A percentile compares a stretch with the other conserved stretches of the same genome.
Evolutionary conservation across 2,113 vertebrate species (phyloP).

Genomic region (Paedocypris sp.): DNA sequence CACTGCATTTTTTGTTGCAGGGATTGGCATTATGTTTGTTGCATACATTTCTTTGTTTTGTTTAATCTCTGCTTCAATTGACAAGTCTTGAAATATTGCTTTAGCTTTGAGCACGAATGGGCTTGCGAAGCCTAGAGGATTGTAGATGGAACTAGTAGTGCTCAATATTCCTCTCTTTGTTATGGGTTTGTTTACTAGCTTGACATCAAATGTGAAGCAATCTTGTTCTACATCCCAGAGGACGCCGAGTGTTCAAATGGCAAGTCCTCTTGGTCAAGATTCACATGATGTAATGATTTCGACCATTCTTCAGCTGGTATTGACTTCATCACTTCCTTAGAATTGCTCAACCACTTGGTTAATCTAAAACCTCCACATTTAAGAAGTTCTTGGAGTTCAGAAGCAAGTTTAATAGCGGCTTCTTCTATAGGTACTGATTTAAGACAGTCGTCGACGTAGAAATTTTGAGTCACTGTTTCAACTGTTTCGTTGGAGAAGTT

Average conservation of each 20-base stretch:
- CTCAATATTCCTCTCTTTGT: not conserved
- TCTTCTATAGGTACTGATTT: not conserved
- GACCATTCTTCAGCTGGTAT: not conserved
- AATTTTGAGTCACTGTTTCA: not conserved
- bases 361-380: not conserved
- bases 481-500: not conserved
- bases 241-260: not conserved
- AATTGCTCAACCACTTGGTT: not conserved
- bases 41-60: not conserved
- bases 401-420: not conserved
- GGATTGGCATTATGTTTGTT: not conserved
- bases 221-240: not conserved
- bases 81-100: not conserved
- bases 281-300: not conserved
- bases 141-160: not conserved
- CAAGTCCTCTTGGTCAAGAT: not conserved
- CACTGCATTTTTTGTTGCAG: not conserved
- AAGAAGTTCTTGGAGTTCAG: not conserved
- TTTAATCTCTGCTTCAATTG: not conserved
- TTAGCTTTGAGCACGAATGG: not conserved
- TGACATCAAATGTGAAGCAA: conserved; percentile 4
- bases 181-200: not conserved
- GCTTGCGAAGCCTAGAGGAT: not conserved
- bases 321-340: not conserved
- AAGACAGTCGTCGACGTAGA: not conserved